Percentiles rank a stretch among this genome's conserved stretches.
These are phyloP conservation scores for fruit fly (Drosophila melanogaster) DNA, from an alignment of 1,140 invertebrate species.

Conservation along the genomic window Release_6_plus_ISO1_MT NT_037436.4:9468501-9469000, in stretches of 20 bases:
- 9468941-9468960: slow-evolving; percentile 84
- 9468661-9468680: slow-evolving; percentile 56
- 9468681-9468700: slow-evolving; percentile 18
- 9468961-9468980: slow-evolving; percentile 63
- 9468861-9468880: slow-evolving; percentile 44
- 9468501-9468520: neutral
- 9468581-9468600: neutral
- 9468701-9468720: neutral
- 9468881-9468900: slow-evolving; percentile 10
- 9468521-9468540: no score
- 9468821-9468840: slow-evolving; percentile 38
- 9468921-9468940: slow-evolving; percentile 84
- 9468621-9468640: slow-evolving; percentile 70
- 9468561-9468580: slow-evolving; percentile 11
- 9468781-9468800: slow-evolving; percentile 55
- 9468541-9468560: neutral
- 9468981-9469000: neutral
- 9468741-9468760: slow-evolving; percentile 66
- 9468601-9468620: slow-evolving; percentile 45
- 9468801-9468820: slow-evolving; percentile 26
- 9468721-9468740: slow-evolving; percentile 22
- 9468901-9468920: slow-evolving; percentile 52
- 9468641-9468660: neutral
- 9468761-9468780: slow-evolving; percentile 48
- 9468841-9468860: neutral